phyloP scores from a whole-genome alignment of 2,888 invertebrate genomes.

The Melanophora roralis region DNA sequence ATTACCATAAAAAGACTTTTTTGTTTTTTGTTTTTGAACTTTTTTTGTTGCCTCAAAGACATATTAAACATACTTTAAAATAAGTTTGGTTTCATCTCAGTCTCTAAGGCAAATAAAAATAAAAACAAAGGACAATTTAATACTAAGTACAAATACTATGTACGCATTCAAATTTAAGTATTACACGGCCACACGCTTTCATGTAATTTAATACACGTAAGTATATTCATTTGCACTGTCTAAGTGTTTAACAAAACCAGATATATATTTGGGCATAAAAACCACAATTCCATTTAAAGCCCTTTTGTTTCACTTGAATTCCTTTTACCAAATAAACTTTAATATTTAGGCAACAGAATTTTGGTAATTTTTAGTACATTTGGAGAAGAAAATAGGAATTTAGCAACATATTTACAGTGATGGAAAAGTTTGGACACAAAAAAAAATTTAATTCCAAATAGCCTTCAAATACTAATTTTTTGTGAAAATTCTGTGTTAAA shows the following conservation, averaged over 20 bases:
- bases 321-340: slow-evolving; percentile 38
- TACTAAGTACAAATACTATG: neutral
- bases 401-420: neutral
- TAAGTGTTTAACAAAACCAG: slow-evolving; percentile 38
- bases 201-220: neutral
- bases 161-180: too few species aligned
- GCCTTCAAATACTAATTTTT: too few species aligned
- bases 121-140: neutral
- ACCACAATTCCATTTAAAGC: slow-evolving; percentile 57
- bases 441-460: too few species aligned
- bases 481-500: too few species aligned
- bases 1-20: slow-evolving; percentile 50
- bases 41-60: slow-evolving; percentile 36
- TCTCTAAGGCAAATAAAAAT: neutral
- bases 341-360: slow-evolving; percentile 37
- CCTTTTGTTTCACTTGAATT: slow-evolving; percentile 39
- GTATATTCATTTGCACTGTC: neutral
- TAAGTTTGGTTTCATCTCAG: neutral
- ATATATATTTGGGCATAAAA: slow-evolving; percentile 56
- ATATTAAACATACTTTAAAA: neutral
- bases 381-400: neutral
- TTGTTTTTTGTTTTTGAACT: too few species aligned
- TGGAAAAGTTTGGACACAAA: neutral
- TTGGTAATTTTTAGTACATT: slow-evolving; percentile 10
- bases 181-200: neutral